These are phyloP conservation scores for Ellobius talpinus DNA, from an alignment of 2,113 vertebrate genomes.

Conservation along the genomic window DNA sequence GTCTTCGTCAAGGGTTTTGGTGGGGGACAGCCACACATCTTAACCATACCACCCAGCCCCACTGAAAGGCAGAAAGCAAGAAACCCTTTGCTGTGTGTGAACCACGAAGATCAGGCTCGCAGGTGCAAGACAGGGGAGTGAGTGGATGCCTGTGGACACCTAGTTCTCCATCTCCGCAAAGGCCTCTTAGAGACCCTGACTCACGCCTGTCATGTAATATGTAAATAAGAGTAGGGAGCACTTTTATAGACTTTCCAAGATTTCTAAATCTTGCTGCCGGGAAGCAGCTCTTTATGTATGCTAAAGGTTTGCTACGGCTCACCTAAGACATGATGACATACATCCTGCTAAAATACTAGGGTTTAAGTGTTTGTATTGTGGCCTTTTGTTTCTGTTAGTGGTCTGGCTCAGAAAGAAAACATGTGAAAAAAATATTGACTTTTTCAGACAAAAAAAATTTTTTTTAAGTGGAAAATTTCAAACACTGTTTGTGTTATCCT, in stretches of 20 bases:
- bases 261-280: neutral
- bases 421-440: slow-evolving; percentile 56
- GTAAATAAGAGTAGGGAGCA: neutral
- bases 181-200: neutral
- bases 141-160: neutral
- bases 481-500: neutral
- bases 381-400: slow-evolving; percentile 66
- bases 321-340: neutral
- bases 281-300: neutral
- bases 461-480: slow-evolving; percentile 23
- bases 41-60: neutral
- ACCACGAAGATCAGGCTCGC: neutral
- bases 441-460: slow-evolving; percentile 28
- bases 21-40: neutral
- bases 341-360: slow-evolving; percentile 36
- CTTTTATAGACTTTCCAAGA: slow-evolving; percentile 39
- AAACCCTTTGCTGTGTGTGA: neutral
- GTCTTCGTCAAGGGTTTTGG: neutral
- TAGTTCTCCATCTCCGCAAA: neutral
- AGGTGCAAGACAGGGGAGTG: no score
- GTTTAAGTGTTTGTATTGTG: slow-evolving; percentile 12
- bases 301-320: slow-evolving; percentile 26
- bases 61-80: slow-evolving; percentile 1
- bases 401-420: slow-evolving; percentile 56
- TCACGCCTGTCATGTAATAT: neutral